Evolutionary conservation across 2,888 invertebrate species (phyloP).

Genomic region (Shargacucullia verbasci): DNA sequence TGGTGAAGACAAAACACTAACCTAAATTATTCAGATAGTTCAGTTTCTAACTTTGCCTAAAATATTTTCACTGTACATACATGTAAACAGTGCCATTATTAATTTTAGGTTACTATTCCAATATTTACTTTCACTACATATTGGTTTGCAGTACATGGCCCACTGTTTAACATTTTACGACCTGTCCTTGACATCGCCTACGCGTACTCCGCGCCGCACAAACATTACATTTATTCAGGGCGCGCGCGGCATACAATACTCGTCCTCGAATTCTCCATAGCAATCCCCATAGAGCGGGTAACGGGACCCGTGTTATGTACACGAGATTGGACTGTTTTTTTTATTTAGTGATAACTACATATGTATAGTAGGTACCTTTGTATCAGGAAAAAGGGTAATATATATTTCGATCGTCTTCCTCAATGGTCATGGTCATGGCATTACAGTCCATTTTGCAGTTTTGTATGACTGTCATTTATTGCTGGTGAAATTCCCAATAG

Average conservation of each 20-base stretch:
- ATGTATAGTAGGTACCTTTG: too few relatives aligned
- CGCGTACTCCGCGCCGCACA: slow-evolving; percentile 13
- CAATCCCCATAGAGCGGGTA: slow-evolving; percentile 39
- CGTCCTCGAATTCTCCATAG: slow-evolving; percentile 52
- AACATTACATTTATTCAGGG: slow-evolving; percentile 60
- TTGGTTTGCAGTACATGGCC: slow-evolving; percentile 27
- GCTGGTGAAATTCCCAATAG: too few relatives aligned
- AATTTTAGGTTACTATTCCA: slow-evolving; percentile 7
- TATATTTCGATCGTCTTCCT: slow-evolving; percentile 2
- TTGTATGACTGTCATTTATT: too few relatives aligned
- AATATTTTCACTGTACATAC: background rate
- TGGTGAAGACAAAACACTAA: too few relatives aligned
- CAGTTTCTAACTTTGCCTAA: background rate
- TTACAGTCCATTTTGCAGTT: too few relatives aligned
- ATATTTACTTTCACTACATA: slow-evolving; percentile 48
- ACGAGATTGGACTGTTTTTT: slow-evolving; percentile 8
- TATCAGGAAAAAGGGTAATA: slow-evolving; percentile 5
- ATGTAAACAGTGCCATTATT: background rate
- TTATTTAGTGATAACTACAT: background rate
- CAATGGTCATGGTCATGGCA: too few relatives aligned
- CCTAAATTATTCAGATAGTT: too few relatives aligned
- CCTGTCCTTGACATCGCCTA: slow-evolving; percentile 57
- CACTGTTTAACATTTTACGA: slow-evolving; percentile 32
- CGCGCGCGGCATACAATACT: slow-evolving; percentile 62
- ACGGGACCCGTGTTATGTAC: slow-evolving; percentile 40